Conservation (phyloP, 2,888 invertebrate species). For the Chymomyza amoena region DNA sequence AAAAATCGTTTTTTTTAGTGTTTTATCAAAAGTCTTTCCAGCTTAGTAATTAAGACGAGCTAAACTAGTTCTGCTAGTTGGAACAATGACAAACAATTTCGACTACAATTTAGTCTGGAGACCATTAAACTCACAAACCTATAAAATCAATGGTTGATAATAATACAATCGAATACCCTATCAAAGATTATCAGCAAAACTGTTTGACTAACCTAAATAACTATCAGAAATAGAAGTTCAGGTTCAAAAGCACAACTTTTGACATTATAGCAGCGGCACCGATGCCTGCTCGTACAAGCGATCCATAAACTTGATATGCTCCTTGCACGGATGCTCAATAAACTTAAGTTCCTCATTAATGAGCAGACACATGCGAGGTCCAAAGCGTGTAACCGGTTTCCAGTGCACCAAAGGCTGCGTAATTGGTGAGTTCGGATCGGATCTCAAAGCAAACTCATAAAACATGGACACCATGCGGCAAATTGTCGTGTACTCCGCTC, state of each 20-base stretch:
- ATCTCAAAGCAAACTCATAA: conserved; percentile 62
- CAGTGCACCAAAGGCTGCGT: conserved; percentile 51
- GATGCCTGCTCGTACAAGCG: conserved; percentile 45
- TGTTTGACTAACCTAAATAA: background rate
- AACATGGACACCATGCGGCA: conserved; percentile 64
- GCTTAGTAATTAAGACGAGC: too few relatives aligned
- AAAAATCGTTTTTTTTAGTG: too few relatives aligned
- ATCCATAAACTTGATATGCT: conserved; percentile 55
- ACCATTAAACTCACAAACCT: background rate
- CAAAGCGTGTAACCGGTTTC: conserved; percentile 43
- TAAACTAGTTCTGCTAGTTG: too few relatives aligned
- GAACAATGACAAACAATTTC: too few relatives aligned
- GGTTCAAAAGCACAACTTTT: background rate
- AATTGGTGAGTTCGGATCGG: conserved; percentile 64
- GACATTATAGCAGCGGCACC: conserved; percentile 37
- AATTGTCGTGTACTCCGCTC: conserved; percentile 63
- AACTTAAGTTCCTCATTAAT: conserved; percentile 61
- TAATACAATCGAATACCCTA: background rate
- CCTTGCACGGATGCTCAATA: conserved; percentile 61
- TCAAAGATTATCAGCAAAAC: background rate
- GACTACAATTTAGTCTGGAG: too few relatives aligned
- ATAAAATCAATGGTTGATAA: background rate
- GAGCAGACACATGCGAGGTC: conserved; percentile 61
- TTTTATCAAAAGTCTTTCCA: too few relatives aligned
- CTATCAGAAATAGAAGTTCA: background rate